Base-by-base conservation (phyloP, 2,888 invertebrate genomes). In the Hirtodrosophila histrioides region DNA sequence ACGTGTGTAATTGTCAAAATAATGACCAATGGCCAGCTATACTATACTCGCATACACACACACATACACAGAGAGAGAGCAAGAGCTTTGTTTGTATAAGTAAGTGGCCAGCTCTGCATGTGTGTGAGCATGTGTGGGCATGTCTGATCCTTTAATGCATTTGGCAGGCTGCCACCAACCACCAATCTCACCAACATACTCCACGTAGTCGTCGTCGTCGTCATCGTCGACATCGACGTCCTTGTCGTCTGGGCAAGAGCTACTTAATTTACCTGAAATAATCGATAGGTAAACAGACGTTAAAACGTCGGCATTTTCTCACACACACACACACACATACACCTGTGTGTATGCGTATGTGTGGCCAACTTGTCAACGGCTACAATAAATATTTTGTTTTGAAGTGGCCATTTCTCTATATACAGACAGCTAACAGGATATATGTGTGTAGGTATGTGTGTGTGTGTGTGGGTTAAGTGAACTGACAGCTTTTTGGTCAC, bases 191-290 rank as follows among this genome's bases (percentile, higher is more conserved):
- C 44, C 54, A 48, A 55, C 37, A 56, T 40, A 5, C 55, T 53
- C 46, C 51, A 46, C 61, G 43, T 63, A 44, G 55, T 60, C 58
- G 50, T 31, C 31, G 50, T 63, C 46, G 27, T 27, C 4, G 27
- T 27, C 27, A 27, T 55, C 64, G 48, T 56, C 43, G 40, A n/a
- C 23, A 35, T 29, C n/a, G 31, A 56, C 60, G 39, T 60, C 45
- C 39, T 31, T 35, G 31, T 61, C 63, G 56, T 48, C 60, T 73
- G 69, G 50, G 71, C 70, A 62, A 69, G 65, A 85, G 88, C 88
- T 88, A 88, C 89, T 88, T 88, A 88, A 88, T 88, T 88, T 88
- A 88, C 89, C 89, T 88, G 89, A 88, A 88, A 88, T 88, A 88
- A 88, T 88, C 88, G 89, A 88, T 88, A 74, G 81, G 85, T 85